These are phyloP conservation scores for Cybosia mesomella DNA, from an alignment of 2,888 invertebrate genomes.

Conservation along the genomic window DNA sequence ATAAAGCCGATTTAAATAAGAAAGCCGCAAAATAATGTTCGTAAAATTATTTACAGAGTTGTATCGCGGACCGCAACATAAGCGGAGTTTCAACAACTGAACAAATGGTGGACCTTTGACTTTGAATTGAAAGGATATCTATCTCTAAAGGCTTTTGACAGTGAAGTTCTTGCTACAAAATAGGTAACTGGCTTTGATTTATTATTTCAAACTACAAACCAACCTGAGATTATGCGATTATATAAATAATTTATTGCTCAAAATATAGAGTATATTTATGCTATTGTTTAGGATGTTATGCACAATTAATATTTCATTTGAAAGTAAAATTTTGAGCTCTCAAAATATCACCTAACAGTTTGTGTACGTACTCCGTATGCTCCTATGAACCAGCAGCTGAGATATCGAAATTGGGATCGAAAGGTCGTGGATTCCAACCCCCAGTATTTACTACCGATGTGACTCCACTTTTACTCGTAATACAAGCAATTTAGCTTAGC, in stretches of 20 bases:
- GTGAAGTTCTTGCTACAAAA: constrained; percentile 4
- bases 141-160: constrained; percentile 9
- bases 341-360: no score
- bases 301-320: no score
- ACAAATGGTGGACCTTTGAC: constrained; percentile 10
- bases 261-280: no score
- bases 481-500: no score
- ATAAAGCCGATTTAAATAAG: constrained; percentile 15
- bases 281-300: no score
- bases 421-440: background rate
- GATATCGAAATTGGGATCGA: no score
- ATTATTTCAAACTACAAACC: background rate
- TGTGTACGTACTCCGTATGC: no score
- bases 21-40: constrained; percentile 10
- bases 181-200: background rate
- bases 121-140: constrained; percentile 13
- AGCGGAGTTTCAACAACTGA: constrained; percentile 6
- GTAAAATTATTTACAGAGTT: constrained; percentile 11
- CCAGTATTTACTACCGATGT: background rate
- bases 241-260: no score
- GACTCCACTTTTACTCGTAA: no score
- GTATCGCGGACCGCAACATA: constrained; percentile 13
- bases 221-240: no score
- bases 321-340: no score
- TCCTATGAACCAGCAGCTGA: no score